These are phyloP conservation scores for Geococcyx californianus DNA, from an alignment of 2,113 vertebrate species.

Conservation along the genomic window DNA sequence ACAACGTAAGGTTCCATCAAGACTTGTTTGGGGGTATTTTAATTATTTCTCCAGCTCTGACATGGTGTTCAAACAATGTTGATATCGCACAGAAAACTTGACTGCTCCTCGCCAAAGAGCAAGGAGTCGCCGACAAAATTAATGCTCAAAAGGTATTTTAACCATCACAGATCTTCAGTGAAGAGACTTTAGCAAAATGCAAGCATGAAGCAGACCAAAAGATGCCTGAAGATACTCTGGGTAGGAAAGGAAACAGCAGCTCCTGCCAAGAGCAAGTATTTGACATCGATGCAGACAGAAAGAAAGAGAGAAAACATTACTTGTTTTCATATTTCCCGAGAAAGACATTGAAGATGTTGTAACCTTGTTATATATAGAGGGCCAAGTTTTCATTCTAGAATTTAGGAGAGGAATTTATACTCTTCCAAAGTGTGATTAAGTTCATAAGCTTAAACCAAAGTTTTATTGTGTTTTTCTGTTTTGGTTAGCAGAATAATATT, in stretches of 20 bases:
- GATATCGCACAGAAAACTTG: too few species aligned
- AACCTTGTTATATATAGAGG: not conserved
- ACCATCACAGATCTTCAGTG: too few species aligned
- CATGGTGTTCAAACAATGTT: too few species aligned
- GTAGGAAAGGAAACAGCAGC: not conserved
- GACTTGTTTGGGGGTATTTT: too few species aligned
- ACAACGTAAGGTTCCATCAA: not conserved
- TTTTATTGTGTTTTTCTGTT: slow-evolving; percentile 16
- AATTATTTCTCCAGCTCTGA: not conserved
- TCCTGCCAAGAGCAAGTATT: not conserved
- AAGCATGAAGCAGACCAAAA: not conserved
- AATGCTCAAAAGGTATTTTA: too few species aligned
- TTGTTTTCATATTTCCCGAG: slow-evolving; percentile 60
- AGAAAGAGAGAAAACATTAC: not conserved
- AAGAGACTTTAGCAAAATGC: not conserved
- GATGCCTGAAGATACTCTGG: not conserved
- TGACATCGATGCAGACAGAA: not conserved
- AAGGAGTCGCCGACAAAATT: too few species aligned
- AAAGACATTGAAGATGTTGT: not conserved
- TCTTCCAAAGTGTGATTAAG: slow-evolving; percentile 25
- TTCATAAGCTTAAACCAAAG: slow-evolving; percentile 15
- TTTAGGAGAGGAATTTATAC: slow-evolving; percentile 39
- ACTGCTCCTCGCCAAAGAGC: too few species aligned
- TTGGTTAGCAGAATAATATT: slow-evolving; percentile 14
- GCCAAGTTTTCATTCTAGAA: slow-evolving; percentile 21